phyloP scores from a whole-genome alignment of 2,797 vertebrate genomes.

The Phalloptychus januarius region DNA sequence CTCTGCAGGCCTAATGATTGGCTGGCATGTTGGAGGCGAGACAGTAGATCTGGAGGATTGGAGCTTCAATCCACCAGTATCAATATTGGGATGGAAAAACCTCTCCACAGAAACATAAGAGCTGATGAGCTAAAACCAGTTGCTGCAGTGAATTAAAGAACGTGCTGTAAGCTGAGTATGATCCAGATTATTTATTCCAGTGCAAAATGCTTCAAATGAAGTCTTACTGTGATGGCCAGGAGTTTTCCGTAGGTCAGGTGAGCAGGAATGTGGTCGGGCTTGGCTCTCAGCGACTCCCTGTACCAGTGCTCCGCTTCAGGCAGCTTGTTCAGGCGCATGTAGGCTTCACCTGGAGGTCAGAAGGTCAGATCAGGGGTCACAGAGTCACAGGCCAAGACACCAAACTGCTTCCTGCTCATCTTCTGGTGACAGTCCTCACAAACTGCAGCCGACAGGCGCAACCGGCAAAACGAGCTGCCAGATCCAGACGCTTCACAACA shows the following conservation, averaged over 20 bases:
- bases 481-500: no score
- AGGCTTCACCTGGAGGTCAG: constrained; percentile 89
- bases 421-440: constrained; percentile 39
- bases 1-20: neutral
- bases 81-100: neutral
- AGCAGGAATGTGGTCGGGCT: constrained; percentile 97
- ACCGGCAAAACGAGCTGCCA: no score
- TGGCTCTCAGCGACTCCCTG: constrained; percentile 90
- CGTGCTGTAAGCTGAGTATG: neutral
- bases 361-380: constrained; percentile 48
- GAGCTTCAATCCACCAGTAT: neutral
- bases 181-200: rapidly evolving
- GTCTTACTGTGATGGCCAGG: constrained; percentile 91
- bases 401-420: constrained; percentile 54
- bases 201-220: neutral
- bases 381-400: constrained; percentile 65
- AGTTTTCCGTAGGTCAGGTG: constrained; percentile 98
- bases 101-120: neutral
- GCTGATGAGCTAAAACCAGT: neutral
- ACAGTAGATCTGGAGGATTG: neutral
- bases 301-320: constrained; percentile 95
- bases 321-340: constrained; percentile 91
- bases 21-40: neutral
- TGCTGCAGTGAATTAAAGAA: neutral
- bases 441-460: no score